phyloP scores from a whole-genome alignment of 1,140 invertebrate genomes.

The Sycobia sp. region DNA sequence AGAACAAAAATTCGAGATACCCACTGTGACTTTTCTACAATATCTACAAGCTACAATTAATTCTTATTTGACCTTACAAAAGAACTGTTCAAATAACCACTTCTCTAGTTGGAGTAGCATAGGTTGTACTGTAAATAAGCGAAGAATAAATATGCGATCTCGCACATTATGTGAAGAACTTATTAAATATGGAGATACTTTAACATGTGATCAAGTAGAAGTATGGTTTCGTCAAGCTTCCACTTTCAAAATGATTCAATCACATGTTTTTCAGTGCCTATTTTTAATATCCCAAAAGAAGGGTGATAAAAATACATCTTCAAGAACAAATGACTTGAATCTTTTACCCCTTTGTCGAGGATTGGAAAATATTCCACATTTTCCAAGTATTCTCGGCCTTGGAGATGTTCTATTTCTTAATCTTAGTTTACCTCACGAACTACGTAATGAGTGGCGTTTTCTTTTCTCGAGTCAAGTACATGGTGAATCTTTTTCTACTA shows the following conservation, averaged over 20 bases:
- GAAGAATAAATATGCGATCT: conserved; percentile 53
- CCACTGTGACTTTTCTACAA: conserved; percentile 50
- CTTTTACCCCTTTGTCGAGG: conserved; percentile 65
- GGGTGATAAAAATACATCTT: conserved; percentile 53
- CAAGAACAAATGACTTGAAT: conserved; percentile 59
- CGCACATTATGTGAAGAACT: conserved; percentile 54
- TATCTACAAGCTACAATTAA: conserved; percentile 59
- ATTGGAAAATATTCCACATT: conserved; percentile 73
- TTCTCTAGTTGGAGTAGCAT: conserved; percentile 57
- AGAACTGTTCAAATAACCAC: conserved; percentile 51
- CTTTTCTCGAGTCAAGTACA: conserved; percentile 82
- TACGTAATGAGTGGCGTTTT: conserved; percentile 79
- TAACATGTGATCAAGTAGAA: conserved; percentile 51
- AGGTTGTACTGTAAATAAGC: conserved; percentile 56
- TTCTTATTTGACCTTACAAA: conserved; percentile 56
- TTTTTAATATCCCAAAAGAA: conserved; percentile 59
- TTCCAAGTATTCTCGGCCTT: conserved; percentile 77
- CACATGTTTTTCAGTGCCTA: conserved; percentile 58
- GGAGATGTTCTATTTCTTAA: conserved; percentile 80
- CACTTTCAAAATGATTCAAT: conserved; percentile 55
- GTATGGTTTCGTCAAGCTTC: conserved; percentile 50
- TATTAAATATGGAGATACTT: conserved; percentile 45
- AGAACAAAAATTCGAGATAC: conserved; percentile 52
- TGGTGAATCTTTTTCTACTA: conserved; percentile 83
- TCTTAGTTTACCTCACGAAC: conserved; percentile 72